A percentile compares a stretch with the other conserved stretches of the same genome.
Conservation (phyloP, 2,797 vertebrate genomes). For the Orestias chungarensis region DNA sequence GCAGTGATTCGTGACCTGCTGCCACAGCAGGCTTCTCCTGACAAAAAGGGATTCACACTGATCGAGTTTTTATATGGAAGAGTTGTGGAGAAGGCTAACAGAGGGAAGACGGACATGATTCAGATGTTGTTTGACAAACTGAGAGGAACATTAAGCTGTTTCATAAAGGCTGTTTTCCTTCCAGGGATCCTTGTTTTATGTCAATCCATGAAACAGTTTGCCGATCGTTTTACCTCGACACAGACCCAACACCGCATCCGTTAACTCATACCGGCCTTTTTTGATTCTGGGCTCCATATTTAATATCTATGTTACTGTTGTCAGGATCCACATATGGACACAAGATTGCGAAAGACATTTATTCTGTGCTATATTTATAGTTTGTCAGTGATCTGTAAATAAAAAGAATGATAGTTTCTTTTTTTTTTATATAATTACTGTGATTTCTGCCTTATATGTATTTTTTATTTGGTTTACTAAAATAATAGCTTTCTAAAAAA, state of each 20-base stretch:
- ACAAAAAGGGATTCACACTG: constrained; percentile 8
- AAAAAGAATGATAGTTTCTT: constrained; percentile 9
- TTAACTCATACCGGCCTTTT: constrained; percentile 5
- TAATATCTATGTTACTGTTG: neutral
- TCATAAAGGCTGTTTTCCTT: neutral
- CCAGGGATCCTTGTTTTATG: neutral
- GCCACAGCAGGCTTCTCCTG: neutral
- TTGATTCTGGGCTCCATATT: neutral
- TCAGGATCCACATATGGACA: constrained; percentile 1
- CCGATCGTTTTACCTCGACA: neutral
- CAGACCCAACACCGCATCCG: constrained; percentile 1
- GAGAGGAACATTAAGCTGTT: neutral
- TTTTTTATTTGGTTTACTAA: neutral
- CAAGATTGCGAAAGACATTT: neutral
- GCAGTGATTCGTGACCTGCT: constrained; percentile 49
- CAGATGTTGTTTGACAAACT: neutral
- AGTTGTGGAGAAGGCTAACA: neutral
- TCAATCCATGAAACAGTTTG: constrained; percentile 1
- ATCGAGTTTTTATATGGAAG: neutral
- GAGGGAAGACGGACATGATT: constrained; percentile 7
- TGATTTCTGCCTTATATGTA: neutral
- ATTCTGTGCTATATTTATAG: neutral
- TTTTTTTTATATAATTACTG: constrained; percentile 6
- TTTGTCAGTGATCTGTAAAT: constrained; percentile 35
- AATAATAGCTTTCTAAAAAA: neutral